These are phyloP conservation scores for Plemyria rubiginata DNA, from an alignment of 2,888 invertebrate genomes.

Conservation along the genomic window DNA sequence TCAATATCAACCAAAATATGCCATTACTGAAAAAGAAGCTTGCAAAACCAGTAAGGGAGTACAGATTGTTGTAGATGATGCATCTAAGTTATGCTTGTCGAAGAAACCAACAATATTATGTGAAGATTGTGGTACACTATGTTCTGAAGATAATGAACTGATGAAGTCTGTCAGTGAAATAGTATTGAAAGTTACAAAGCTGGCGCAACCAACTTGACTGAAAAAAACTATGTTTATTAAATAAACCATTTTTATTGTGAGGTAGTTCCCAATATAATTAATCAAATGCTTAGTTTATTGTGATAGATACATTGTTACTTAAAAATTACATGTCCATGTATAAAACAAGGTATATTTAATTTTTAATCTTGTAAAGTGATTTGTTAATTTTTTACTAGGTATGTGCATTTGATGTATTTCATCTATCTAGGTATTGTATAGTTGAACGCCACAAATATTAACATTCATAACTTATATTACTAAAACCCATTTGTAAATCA, in stretches of 20 bases:
- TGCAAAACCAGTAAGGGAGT: constrained; percentile 84
- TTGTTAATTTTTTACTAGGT: background rate
- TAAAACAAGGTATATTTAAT: background rate
- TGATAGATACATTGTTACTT: constrained; percentile 18
- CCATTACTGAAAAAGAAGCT: constrained; percentile 38
- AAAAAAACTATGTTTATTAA: constrained; percentile 28
- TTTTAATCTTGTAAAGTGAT: constrained; percentile 4
- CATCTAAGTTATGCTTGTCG: constrained; percentile 72
- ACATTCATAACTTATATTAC: too few relatives aligned
- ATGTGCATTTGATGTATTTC: background rate
- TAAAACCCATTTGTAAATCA: too few relatives aligned
- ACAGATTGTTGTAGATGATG: constrained; percentile 80
- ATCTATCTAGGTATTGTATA: background rate
- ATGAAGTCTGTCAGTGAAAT: constrained; percentile 57
- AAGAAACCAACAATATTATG: constrained; percentile 87
- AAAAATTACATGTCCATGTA: constrained; percentile 5
- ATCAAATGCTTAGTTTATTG: constrained; percentile 6
- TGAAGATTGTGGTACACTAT: constrained; percentile 89
- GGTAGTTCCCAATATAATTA: constrained; percentile 6
- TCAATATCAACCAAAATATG: constrained; percentile 49
- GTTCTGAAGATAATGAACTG: constrained; percentile 86
- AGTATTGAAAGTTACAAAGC: constrained; percentile 54
- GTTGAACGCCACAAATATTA: too few relatives aligned
- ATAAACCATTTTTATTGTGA: constrained; percentile 12
- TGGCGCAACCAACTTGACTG: constrained; percentile 44